phyloP scores from a whole-genome alignment of 2,113 vertebrate species.

The Bombycilla garrulus region DNA sequence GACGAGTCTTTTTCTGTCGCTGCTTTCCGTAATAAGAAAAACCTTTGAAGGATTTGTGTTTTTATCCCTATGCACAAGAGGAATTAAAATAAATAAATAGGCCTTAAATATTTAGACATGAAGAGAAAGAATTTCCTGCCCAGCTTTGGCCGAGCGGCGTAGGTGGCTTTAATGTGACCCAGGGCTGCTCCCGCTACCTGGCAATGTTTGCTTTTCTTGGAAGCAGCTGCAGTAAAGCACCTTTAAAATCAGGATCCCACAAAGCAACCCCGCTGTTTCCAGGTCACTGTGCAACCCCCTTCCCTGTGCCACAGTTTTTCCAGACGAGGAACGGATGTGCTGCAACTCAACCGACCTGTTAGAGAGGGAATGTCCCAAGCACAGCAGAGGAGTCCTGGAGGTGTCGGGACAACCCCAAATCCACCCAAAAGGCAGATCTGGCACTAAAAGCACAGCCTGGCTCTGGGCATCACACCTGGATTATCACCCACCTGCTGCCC shows the following conservation, averaged over 20 bases:
- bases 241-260: not conserved
- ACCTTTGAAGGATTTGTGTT: constrained; percentile 62
- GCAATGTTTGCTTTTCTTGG: not conserved
- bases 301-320: not conserved
- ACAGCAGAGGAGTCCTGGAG: not conserved
- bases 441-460: not conserved
- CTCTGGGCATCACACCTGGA: not conserved
- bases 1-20: not conserved
- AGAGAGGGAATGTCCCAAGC: not conserved
- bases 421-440: not conserved
- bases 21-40: constrained; percentile 51
- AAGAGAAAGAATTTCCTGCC: constrained; percentile 59
- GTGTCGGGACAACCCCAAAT: not conserved
- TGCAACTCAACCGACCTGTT: not conserved
- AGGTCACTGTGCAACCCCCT: not conserved
- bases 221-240: not conserved
- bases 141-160: not conserved
- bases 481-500: not conserved
- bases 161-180: constrained; percentile 21
- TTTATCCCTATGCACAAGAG: constrained; percentile 52
- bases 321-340: not conserved
- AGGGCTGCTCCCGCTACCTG: not conserved
- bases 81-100: constrained; percentile 65
- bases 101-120: constrained; percentile 44
- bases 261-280: not conserved